Conservation (phyloP, 2,797 vertebrate species). For the Sarcoramphus papa region DNA sequence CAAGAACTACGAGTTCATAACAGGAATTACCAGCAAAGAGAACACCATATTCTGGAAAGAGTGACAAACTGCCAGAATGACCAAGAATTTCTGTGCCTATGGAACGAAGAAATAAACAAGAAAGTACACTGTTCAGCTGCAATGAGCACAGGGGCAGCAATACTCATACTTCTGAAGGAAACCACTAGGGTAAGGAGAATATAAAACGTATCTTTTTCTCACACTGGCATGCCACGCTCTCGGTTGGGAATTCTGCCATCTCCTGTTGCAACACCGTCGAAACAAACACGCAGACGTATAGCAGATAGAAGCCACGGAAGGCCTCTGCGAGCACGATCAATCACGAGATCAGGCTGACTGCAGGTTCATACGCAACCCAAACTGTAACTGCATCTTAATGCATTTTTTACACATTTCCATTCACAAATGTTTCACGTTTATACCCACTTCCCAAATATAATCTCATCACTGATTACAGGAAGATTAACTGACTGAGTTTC, state of each 20-base stretch:
- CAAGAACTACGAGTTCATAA: background rate
- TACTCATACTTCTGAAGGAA: background rate
- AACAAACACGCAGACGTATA: background rate
- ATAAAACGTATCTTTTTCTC: background rate
- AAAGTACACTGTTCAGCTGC: background rate
- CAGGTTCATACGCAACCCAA: background rate
- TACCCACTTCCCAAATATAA: background rate
- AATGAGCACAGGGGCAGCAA: background rate
- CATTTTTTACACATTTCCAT: background rate
- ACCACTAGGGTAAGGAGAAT: background rate
- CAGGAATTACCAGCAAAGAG: background rate
- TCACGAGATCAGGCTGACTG: background rate
- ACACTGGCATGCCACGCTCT: background rate
- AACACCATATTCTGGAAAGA: background rate
- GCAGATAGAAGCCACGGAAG: background rate
- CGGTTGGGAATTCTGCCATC: background rate
- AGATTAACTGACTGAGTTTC: background rate
- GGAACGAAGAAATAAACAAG: background rate
- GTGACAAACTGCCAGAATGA: background rate
- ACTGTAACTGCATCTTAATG: fast-evolving
- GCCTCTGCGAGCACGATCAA: background rate
- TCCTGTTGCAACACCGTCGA: background rate
- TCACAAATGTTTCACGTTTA: background rate
- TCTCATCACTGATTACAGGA: background rate
- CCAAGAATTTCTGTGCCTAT: background rate